Percentiles rank a stretch among this genome's conserved stretches.
Conservation (phyloP, 2,888 invertebrate genomes). For the Drosophila paranaensis region DNA sequence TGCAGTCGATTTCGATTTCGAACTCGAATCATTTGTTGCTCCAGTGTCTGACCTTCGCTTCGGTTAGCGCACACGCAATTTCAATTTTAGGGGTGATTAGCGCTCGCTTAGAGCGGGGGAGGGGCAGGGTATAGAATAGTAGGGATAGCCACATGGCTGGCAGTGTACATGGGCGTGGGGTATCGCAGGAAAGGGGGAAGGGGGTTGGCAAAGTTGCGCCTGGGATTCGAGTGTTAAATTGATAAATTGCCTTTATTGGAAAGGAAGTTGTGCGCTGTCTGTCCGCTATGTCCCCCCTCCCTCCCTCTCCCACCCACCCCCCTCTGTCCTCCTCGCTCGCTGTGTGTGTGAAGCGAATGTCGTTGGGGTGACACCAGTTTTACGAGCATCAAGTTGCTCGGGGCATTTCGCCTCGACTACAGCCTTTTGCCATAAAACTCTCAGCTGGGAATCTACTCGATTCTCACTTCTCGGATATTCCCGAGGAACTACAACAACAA, state of each 20-base stretch:
- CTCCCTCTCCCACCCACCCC: not conserved
- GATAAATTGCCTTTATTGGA: constrained; percentile 76
- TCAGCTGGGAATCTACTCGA: constrained; percentile 11
- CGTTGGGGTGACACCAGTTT: constrained; percentile 46
- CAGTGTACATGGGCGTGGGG: not conserved
- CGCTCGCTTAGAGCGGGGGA: constrained; percentile 29
- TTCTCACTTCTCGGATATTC: not conserved
- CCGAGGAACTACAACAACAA: not conserved
- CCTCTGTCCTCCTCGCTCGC: not conserved
- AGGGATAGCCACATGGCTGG: constrained; percentile 23
- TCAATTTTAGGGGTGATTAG: constrained; percentile 75
- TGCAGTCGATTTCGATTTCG: constrained; percentile 1
- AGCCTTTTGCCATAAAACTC: constrained; percentile 30
- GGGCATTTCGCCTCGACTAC: constrained; percentile 15
- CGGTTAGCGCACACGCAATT: constrained; percentile 60
- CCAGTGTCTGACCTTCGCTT: constrained; percentile 64
- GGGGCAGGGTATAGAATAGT: constrained; percentile 9
- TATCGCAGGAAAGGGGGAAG: no score
- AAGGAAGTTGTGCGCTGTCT: constrained; percentile 67
- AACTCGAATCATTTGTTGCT: constrained; percentile 39
- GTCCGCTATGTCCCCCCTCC: constrained; percentile 4
- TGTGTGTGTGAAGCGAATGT: constrained; percentile 5
- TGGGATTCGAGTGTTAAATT: constrained; percentile 73
- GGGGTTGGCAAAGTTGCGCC: constrained; percentile 29
- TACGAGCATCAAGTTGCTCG: constrained; percentile 56